Conservation (phyloP, 53 echinoderm and acorn worm species). For the Patiria pectinifera region DNA sequence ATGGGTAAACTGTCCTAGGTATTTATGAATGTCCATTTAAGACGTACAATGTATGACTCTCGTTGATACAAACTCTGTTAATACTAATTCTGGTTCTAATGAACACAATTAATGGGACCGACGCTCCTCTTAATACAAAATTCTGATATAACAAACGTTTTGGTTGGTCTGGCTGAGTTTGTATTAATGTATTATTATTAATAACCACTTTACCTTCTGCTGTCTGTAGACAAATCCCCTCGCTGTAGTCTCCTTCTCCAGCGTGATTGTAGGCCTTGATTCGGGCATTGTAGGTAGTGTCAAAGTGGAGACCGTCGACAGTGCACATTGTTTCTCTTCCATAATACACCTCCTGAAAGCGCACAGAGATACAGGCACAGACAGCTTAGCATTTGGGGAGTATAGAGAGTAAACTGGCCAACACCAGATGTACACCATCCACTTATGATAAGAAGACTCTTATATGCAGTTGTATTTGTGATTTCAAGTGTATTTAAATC, state of each 20-base stretch:
- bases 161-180: too few relatives aligned
- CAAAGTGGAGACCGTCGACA: slow-evolving; percentile 97
- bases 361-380: not conserved
- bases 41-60: too few relatives aligned
- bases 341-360: slow-evolving; percentile 93
- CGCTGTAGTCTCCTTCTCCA: slow-evolving; percentile 98
- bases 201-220: slow-evolving; percentile 85
- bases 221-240: slow-evolving; percentile 94
- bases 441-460: not conserved
- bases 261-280: slow-evolving; percentile 98
- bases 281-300: slow-evolving; percentile 93
- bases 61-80: too few relatives aligned
- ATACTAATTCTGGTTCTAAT: too few relatives aligned
- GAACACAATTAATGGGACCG: too few relatives aligned
- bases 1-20: too few relatives aligned
- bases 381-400: not conserved
- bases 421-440: not conserved
- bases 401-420: not conserved
- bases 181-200: not conserved
- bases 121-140: too few relatives aligned
- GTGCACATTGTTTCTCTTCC: slow-evolving; percentile 95
- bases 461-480: not conserved
- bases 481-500: not conserved
- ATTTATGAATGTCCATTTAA: too few relatives aligned
- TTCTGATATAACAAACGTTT: too few relatives aligned